Base-by-base conservation (phyloP, 2,888 invertebrate genomes). In the Penaeus monodon region DNA sequence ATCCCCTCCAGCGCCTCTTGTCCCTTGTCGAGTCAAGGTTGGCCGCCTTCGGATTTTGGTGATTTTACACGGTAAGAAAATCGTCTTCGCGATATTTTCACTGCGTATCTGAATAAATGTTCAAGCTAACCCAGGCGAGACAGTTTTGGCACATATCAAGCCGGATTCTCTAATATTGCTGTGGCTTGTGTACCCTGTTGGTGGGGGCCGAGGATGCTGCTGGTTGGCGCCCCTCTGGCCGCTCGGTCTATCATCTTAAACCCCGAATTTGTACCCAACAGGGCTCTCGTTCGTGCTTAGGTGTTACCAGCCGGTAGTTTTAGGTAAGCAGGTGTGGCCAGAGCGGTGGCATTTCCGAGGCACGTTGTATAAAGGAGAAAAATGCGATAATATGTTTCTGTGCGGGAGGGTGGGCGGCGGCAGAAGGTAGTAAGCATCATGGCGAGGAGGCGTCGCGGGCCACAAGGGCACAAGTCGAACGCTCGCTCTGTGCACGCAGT, bases 361-460 rank as follows among this genome's bases (percentile, higher is more conserved):
- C 49, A 14, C 7, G n/a, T n/a, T 70, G n/a, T 38, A 2, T 17
- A 80, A 29, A 49, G 17, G 74, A 27, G 73, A 24, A 24, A 57
- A 38, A 82, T 68, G 66, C 33, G 49, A 0, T 22, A 27, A 73
- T 57, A 57, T 57, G 57, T 57, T 57, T 57, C 17, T 12, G 57
- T 27, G 44, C 27, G 20, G 73, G 24, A n/a, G 24, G 7, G 57
- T 4, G 70, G 57, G 83, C 73, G n/a, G 83, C 38, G 86, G 79
- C 68, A 83, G 74, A 87, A 83, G 86, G 86, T 65, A 27, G 86
- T 87, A 87, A 87, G 86, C 86, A 87, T 87, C 86, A 87, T 87
- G 86, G 86, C 86, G 76, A 74, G 27, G 73, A 10, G 65, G 7
- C 49, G 29, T 49, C 70, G 73, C 27, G 86, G 73, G 57, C 78